Percentiles rank a stretch among this genome's conserved stretches.
Conservation (phyloP, 2,888 invertebrate genomes). For the Polia nebulosa region DNA sequence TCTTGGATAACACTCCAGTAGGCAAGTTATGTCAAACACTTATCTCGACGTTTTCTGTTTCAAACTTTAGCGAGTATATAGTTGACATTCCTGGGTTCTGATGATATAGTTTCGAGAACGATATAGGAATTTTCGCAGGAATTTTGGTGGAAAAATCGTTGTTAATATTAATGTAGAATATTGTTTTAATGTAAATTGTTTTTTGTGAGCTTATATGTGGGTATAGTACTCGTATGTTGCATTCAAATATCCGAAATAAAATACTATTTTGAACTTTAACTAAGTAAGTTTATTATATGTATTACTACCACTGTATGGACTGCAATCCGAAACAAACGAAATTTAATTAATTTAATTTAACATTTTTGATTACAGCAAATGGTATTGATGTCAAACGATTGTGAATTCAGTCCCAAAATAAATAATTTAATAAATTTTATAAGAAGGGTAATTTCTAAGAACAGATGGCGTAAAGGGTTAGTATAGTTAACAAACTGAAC, state of each 20-base stretch:
- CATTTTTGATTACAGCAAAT: not conserved
- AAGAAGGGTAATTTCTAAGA: slow-evolving; percentile 1
- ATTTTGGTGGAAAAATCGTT: not conserved
- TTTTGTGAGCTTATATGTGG: not conserved
- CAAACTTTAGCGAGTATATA: slow-evolving; percentile 24
- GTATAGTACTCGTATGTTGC: not conserved
- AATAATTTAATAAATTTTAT: not conserved
- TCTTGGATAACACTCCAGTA: slow-evolving; percentile 36
- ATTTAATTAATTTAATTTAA: too few relatives aligned
- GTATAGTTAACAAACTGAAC: slow-evolving; percentile 6
- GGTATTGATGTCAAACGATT: not conserved
- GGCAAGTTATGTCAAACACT: slow-evolving; percentile 44
- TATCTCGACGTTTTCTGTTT: slow-evolving; percentile 29
- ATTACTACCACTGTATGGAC: too few relatives aligned
- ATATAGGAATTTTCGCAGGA: slow-evolving; percentile 11
- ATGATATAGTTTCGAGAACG: slow-evolving; percentile 19
- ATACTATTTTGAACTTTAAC: not conserved
- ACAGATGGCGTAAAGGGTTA: not conserved
- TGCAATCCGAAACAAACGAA: too few relatives aligned
- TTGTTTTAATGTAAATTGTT: not conserved
- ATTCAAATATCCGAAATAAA: too few relatives aligned
- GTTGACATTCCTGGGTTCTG: slow-evolving; percentile 38
- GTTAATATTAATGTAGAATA: not conserved
- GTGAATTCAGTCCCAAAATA: not conserved
- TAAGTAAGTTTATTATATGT: too few relatives aligned